These are phyloP conservation scores for Sipha maydis DNA, from an alignment of 2,888 invertebrate genomes.

Conservation along the genomic window DNA sequence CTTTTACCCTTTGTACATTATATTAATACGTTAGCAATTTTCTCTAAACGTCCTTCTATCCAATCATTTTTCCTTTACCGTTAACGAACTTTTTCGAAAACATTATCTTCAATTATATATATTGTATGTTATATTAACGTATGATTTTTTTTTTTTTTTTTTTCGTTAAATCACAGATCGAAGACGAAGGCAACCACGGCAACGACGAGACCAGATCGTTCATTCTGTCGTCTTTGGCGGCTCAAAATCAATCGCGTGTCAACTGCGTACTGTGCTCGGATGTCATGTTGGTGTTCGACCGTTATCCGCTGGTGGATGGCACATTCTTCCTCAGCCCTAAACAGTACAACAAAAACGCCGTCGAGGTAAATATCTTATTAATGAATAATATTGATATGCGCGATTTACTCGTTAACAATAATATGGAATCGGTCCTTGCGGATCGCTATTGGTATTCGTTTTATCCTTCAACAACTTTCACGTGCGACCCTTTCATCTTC, in stretches of 20 bases:
- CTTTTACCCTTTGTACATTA: background rate
- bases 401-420: background rate
- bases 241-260: slow-evolving; percentile 86
- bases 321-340: slow-evolving; percentile 97
- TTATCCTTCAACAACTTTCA: no score
- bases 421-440: no score
- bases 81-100: background rate
- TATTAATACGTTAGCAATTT: background rate
- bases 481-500: no score
- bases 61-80: background rate
- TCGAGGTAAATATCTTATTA: slow-evolving; percentile 75
- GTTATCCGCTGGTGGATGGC: slow-evolving; percentile 96
- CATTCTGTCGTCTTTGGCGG: slow-evolving; percentile 92
- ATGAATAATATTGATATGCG: no score
- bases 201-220: slow-evolving; percentile 98
- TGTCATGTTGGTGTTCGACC: slow-evolving; percentile 92
- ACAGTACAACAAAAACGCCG: slow-evolving; percentile 86
- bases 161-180: slow-evolving; percentile 76
- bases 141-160: slow-evolving; percentile 67
- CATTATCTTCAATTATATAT: no score
- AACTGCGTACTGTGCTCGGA: slow-evolving; percentile 89
- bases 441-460: no score
- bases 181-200: slow-evolving; percentile 97
- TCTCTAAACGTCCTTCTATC: background rate
- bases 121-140: background rate